Conservation (phyloP, 2,113 vertebrate species). For the Amazona guildingii region DNA sequence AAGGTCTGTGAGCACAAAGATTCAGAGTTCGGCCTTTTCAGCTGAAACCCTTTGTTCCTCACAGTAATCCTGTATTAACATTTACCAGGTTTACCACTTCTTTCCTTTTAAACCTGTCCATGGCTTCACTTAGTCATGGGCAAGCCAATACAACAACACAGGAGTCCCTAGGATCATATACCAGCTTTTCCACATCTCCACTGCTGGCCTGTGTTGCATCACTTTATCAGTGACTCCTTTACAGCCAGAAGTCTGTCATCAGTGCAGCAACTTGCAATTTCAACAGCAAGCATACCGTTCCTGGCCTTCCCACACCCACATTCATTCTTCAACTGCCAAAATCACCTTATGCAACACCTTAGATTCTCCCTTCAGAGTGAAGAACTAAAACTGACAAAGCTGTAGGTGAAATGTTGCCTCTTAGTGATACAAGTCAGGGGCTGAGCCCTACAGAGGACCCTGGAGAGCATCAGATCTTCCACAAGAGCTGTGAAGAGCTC, state of each 20-base stretch:
- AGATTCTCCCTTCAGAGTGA: accelerated
- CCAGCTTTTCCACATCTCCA: background rate
- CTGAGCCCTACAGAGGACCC: background rate
- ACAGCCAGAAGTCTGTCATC: background rate
- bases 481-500: background rate
- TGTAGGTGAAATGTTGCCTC: accelerated
- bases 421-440: background rate
- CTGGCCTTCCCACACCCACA: background rate
- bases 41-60: background rate
- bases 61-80: background rate
- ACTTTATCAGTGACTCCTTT: background rate
- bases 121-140: accelerated
- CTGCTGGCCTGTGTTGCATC: background rate
- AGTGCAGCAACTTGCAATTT: background rate
- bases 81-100: background rate
- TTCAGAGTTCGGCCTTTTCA: background rate
- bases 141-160: background rate
- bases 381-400: background rate
- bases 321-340: background rate
- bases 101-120: background rate
- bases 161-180: background rate
- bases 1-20: background rate
- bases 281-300: background rate
- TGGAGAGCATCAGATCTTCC: background rate
- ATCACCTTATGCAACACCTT: background rate